Evolutionary conservation across 2,888 invertebrate genomes (phyloP).

Genomic region (Galeopsomyia nigrocyanea): DNA sequence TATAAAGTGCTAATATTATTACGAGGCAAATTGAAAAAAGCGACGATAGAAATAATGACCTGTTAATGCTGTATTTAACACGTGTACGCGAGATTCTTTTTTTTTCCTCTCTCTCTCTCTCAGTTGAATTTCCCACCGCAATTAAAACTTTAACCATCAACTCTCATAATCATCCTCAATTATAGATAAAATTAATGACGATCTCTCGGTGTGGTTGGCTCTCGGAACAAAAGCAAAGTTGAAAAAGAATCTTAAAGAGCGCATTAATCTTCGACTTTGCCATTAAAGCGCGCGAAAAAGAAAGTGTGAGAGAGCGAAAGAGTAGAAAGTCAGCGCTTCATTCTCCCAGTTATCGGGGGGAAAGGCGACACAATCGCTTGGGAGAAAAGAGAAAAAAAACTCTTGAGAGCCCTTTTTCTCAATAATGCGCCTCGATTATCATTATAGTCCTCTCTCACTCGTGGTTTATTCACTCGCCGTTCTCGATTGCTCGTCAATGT

Average conservation of each 20-base stretch:
- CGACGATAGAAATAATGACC: too few species aligned
- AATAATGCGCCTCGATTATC: conserved; percentile 35
- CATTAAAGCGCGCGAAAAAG: background rate
- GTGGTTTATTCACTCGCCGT: conserved; percentile 21
- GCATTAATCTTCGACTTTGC: conserved; percentile 31
- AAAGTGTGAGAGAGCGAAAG: background rate
- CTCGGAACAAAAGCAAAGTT: background rate
- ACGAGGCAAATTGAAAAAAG: too few species aligned
- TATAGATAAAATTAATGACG: conserved; percentile 33
- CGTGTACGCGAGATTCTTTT: too few species aligned
- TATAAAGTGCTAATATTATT: too few species aligned
- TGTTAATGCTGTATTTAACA: too few species aligned
- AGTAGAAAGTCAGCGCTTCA: background rate
- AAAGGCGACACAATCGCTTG: background rate
- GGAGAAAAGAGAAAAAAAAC: conserved; percentile 14
- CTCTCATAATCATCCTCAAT: background rate
- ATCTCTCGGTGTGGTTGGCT: conserved; percentile 9
- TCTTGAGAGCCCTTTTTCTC: conserved; percentile 20
- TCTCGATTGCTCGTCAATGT: conserved; percentile 10
- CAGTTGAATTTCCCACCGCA: too few species aligned
- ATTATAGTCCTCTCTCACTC: conserved; percentile 14
- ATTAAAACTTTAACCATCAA: too few species aligned
- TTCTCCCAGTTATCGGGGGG: conserved; percentile 14
- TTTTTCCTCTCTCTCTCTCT: too few species aligned
- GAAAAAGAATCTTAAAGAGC: background rate